Evolutionary conservation across 2,113 vertebrate genomes (phyloP).

Genomic region (Shinisaurus crocodilurus): DNA sequence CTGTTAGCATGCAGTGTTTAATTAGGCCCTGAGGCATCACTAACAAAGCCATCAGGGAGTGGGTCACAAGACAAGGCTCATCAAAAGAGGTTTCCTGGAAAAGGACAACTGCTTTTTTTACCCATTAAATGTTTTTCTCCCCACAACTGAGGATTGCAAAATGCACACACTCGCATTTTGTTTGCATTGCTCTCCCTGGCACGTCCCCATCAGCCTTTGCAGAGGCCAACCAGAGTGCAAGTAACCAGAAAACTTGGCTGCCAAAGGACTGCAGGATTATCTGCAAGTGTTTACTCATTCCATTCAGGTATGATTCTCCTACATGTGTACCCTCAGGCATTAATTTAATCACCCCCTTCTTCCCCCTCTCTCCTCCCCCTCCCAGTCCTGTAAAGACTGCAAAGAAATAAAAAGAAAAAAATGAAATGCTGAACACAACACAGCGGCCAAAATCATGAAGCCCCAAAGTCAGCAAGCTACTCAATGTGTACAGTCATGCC

Average conservation of each 20-base stretch:
- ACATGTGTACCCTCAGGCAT: slow-evolving; percentile 12
- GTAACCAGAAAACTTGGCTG: neutral
- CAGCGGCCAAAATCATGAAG: slow-evolving; percentile 5
- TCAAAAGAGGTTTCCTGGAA: neutral
- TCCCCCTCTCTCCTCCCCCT: neutral
- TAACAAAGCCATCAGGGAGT: neutral
- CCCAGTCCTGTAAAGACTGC: neutral
- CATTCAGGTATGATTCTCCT: slow-evolving; percentile 12
- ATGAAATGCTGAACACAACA: slow-evolving; percentile 27
- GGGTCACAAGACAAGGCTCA: too few species aligned
- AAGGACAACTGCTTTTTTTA: neutral
- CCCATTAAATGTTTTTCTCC: neutral
- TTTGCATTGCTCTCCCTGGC: neutral
- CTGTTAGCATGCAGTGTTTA: neutral
- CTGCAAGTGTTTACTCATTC: slow-evolving; percentile 6
- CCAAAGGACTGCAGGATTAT: neutral
- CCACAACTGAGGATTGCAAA: neutral
- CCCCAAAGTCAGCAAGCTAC: slow-evolving; percentile 15
- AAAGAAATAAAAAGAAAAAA: neutral
- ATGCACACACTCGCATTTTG: neutral
- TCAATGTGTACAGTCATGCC: too few species aligned
- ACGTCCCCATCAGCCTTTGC: neutral
- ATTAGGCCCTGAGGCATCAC: neutral
- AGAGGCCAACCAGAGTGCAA: neutral
- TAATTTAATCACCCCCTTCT: slow-evolving; percentile 22